These are phyloP conservation scores for Hemaris fuciformis DNA, from an alignment of 2,888 invertebrate species.

Conservation along the genomic window DNA sequence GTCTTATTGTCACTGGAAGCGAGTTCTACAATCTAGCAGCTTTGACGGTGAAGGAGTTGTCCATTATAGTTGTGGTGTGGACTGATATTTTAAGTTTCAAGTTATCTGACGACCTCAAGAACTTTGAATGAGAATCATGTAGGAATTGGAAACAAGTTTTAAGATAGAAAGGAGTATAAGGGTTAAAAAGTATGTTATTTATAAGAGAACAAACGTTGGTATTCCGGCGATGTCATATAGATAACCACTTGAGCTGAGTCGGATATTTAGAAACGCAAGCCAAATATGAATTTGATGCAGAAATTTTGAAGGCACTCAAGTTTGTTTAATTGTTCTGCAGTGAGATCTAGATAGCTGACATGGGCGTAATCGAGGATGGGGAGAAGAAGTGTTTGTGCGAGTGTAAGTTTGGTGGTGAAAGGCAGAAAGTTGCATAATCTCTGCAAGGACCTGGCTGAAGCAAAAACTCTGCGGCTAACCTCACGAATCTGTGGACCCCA, in stretches of 20 bases:
- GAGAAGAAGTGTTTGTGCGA: constrained; percentile 4
- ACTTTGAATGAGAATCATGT: too few species aligned
- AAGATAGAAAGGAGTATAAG: too few species aligned
- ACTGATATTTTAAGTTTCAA: not conserved
- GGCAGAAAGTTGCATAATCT: not conserved
- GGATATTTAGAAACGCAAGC: not conserved
- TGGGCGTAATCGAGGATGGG: not conserved
- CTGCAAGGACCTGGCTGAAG: not conserved
- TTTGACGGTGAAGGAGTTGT: too few species aligned
- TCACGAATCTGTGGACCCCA: not conserved
- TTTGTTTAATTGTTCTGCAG: not conserved
- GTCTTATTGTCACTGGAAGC: too few species aligned
- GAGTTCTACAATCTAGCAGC: too few species aligned
- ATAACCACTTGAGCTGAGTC: not conserved
- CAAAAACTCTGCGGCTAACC: not conserved
- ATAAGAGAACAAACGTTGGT: not conserved
- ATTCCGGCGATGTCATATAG: not conserved
- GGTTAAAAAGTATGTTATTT: too few species aligned
- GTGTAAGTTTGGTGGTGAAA: not conserved
- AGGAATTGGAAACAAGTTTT: not conserved
- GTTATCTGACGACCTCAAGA: not conserved
- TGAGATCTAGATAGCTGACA: not conserved
- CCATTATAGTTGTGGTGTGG: too few species aligned
- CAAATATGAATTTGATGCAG: constrained; percentile 14
- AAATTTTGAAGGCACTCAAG: constrained; percentile 11